Evolutionary conservation across 2,797 vertebrate genomes (phyloP).

Genomic region (Nasua narica): DNA sequence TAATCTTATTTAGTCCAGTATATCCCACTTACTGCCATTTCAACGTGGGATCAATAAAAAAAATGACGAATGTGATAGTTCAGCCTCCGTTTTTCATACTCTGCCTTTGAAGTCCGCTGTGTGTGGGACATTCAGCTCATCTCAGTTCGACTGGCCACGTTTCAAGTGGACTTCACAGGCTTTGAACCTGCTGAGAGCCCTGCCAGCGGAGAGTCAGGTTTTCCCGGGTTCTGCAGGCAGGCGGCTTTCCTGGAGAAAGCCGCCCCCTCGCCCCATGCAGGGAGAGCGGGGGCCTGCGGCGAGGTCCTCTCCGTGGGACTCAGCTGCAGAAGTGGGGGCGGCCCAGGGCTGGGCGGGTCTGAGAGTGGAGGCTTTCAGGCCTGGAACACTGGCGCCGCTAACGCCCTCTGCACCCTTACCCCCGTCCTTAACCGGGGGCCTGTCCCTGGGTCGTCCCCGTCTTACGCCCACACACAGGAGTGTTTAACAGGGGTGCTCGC

Average conservation of each 20-base stretch:
- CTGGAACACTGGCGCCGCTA: not conserved
- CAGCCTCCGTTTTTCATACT: no score
- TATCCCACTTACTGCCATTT: not conserved
- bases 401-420: not conserved
- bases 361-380: not conserved
- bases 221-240: not conserved
- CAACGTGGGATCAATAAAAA: not conserved
- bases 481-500: not conserved
- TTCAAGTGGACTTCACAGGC: not conserved
- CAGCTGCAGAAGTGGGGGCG: no score
- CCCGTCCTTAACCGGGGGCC: not conserved
- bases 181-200: not conserved
- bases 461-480: not conserved
- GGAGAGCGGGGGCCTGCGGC: not conserved
- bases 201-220: rapidly evolving
- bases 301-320: not conserved
- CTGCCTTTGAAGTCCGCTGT: not conserved
- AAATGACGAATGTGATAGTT: rapidly evolving
- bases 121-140: no score
- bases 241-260: not conserved
- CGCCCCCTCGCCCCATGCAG: rapidly evolving
- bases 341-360: not conserved
- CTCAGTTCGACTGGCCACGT: not conserved
- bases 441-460: not conserved
- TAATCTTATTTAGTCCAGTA: not conserved